Evolutionary conservation across 2,888 invertebrate species (phyloP), one percentile per base, ranked within the genome.

Genomic region (Leptopilina myrica): DNA sequence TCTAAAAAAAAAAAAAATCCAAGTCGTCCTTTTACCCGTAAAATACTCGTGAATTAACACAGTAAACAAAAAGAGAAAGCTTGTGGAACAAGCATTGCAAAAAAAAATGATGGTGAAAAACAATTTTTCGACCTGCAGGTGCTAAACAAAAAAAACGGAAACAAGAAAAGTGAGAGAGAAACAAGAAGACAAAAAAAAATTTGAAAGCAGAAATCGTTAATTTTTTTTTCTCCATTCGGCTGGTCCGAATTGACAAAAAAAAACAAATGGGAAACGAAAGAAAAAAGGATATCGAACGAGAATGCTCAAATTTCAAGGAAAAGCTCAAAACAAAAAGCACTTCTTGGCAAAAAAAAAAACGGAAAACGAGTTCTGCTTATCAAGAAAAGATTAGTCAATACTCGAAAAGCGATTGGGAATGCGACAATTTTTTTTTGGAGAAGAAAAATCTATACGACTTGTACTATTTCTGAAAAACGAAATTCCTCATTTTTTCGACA

Each of bases 291-390:
- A 53, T 33, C 49, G 69, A 56, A 33, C 26, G 53, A 53, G 73
- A 73, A 73, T 73, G 73, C 73, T 73, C 73, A 73, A 49, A 73
- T 56, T 33, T 33, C 33, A 12, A 73, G 33, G 73, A 33, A 69
- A 73, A 73, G 73, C 73, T 73, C 56, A 33, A 33, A 33, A 33
- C 84, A 87, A 82, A 76, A 85, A 82, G 88, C 88, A 88, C 88
- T 87, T 87, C 85, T 82, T 33, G 33, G 82, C 76, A 80, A 56
- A 20, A 20, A 20, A 20, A 20, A 20, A 20, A 20, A 20, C 1
- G 20, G 75, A 40, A 65, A 33, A 65, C 66, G 75, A 79, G 65
- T 46, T 33, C 43, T 76, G 76, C 62, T 73, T 73, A 33, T 53
- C 73, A 33, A 56, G 53, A 73, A 49, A 53, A 59, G 64, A 75